Base-by-base conservation (phyloP, 1,140 invertebrate genomes). In the Achatina immaculata region DNA sequence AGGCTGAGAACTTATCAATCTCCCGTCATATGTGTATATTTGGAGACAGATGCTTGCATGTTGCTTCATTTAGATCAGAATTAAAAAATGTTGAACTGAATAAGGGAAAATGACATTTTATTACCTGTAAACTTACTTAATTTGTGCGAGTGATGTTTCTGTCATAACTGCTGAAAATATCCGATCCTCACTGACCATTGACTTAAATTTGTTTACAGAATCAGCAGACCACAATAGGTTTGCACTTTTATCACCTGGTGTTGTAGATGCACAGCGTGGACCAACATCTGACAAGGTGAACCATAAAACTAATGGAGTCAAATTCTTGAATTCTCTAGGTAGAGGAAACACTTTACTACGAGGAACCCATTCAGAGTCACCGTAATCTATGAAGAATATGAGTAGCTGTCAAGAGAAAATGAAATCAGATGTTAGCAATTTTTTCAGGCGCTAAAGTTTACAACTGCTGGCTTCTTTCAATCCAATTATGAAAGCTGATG, bases 351-450 rank as follows among this genome's bases (percentile, higher is more conserved):
- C 55, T 51, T 45, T 73, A 19, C 58, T 65, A 16, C 66, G 48
- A 51, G 81, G 73, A 21, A 83, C 58, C 62, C 79, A 79, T 66
- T 86, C 85, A 21, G 45, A 62, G 69, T 86, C 78, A 34, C 85
- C 85, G 81, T 79, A 86, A 75, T 86, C 85, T 28, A 86, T 71
- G 55, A 83, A 85, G 71, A 86, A 86, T 2, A 84, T 80, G 19
- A 78, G 65, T 1, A 78, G 0, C 76, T 78, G 76, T 38, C 19
- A 31, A 48, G n/a, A 45, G 28, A 34, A 69, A 36, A 36, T 4
- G 36, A 69, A 19, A 69, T 24, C 19, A 7, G 19, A 48, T 48
- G n/a, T n/a, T n/a, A n/a, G n/a, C n/a, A n/a, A n/a, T n/a, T n/a
- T n/a, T n/a, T n/a, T n/a, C n/a, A n/a, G n/a, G n/a, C n/a, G n/a